A percentile compares a stretch with the other conserved stretches of the same genome.
Conservation (phyloP, 2,888 invertebrate genomes). For the Papilio demoleus region DNA sequence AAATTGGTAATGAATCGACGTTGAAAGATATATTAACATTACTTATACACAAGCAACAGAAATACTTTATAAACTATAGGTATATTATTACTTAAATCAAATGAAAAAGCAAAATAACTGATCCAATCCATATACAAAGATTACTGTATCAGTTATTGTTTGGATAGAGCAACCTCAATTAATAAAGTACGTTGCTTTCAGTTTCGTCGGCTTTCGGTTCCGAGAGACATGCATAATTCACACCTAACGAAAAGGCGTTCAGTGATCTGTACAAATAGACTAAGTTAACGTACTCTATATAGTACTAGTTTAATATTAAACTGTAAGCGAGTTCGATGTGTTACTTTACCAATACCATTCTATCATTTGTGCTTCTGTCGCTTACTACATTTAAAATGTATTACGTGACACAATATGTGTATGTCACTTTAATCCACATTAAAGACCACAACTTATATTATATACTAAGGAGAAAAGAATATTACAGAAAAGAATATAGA, state of each 20-base stretch:
- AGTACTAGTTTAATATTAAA: too few relatives aligned
- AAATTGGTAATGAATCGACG: slow-evolving; percentile 1
- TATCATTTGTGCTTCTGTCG: neutral
- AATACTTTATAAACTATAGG: neutral
- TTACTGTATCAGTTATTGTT: too few relatives aligned
- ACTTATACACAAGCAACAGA: neutral
- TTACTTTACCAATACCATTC: neutral
- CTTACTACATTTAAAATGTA: neutral
- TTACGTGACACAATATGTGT: too few relatives aligned
- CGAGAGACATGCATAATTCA: neutral
- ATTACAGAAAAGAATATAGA: neutral
- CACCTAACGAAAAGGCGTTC: neutral
- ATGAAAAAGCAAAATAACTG: too few relatives aligned
- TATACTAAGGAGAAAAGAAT: neutral
- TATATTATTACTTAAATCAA: too few relatives aligned
- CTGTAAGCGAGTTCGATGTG: too few relatives aligned
- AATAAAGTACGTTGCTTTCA: neutral
- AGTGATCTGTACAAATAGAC: neutral
- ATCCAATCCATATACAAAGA: too few relatives aligned
- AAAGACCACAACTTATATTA: neutral
- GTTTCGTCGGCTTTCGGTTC: neutral
- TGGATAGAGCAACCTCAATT: neutral
- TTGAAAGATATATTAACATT: slow-evolving; percentile 3
- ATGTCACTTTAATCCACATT: too few relatives aligned
- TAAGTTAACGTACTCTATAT: too few relatives aligned